Evolutionary conservation across 2,113 vertebrate genomes (phyloP), one percentile per base, ranked within the genome.

Genomic region (Oncorhynchus tshawytscha): DNA sequence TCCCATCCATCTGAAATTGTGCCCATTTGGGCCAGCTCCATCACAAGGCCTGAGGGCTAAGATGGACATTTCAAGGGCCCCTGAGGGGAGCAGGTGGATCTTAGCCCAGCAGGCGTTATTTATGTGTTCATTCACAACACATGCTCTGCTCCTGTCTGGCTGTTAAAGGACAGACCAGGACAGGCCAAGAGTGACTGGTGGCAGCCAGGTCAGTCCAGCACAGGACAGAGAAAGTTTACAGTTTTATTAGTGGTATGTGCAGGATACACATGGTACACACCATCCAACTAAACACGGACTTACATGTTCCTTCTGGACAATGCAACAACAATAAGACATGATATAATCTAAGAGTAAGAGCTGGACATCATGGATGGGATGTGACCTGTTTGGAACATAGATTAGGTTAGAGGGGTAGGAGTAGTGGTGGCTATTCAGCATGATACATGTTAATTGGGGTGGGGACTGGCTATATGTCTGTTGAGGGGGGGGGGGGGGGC

Each of bases 121-220:
- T 81, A 78, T 84, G 75, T 74, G 76, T 68, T 81, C 59, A 82
- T 70, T 82, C 70, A 68, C 39, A 22, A 16, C 78, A 68, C 54
- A 70, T 67, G 67, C 72, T 73, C 29, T 76, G 27, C 72, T 69
- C 74, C 22, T 70, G 29, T 81, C 20, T 45, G 67, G 13, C 48
- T 78, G 20, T 39, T 15, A 39, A 69, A 57, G 66, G 24, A 31
- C 34, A 39, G 34, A 8, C 39, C 39, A 9, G 39, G 39, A 45
- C 39, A 45, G 39, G 34, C 34, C 34, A 34, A 34, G 34, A 34
- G 6, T 34, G 34, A 34, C 34, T 34, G 1, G 34, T 34, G 34
- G 34, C 34, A 34, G 31, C 31, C 31, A 34, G 39, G 39, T 11
- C 29, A 16, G 66, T 20, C 18, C 16, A n/a, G 31, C 7, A 1